A percentile compares a stretch with the other conserved stretches of the same genome.
Evolutionary conservation across 2,797 vertebrate species (phyloP).

Genomic region (Molossus alvarezi): DNA sequence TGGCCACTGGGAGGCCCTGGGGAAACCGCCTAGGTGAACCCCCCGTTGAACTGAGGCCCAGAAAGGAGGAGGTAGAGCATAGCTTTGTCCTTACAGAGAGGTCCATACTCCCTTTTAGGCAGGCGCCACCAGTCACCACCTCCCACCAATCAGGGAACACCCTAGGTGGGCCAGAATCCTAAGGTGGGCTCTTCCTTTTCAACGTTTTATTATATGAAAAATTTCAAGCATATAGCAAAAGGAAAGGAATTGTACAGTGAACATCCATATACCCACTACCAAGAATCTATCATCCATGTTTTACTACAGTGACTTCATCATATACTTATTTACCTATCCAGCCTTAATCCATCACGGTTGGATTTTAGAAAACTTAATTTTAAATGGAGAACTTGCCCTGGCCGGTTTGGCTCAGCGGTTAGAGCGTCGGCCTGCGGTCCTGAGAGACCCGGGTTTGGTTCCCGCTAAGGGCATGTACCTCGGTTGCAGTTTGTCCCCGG

Average conservation of each 20-base stretch:
- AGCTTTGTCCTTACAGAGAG: constrained; percentile 31
- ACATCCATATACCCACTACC: not conserved
- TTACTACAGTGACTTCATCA: not conserved
- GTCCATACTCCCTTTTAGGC: not conserved
- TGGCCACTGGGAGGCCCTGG: not conserved
- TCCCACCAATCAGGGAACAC: not conserved
- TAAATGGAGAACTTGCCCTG: constrained; percentile 56
- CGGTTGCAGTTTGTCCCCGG: too few species aligned
- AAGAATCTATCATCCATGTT: not conserved
- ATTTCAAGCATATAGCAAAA: not conserved
- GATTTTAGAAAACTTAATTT: not conserved
- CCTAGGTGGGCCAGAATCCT: not conserved
- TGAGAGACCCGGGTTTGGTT: too few species aligned
- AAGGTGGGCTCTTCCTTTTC: constrained; percentile 32
- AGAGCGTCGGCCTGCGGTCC: too few species aligned
- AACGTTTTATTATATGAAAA: not conserved
- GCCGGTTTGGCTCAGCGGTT: too few species aligned
- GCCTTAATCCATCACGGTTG: not conserved
- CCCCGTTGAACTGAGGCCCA: not conserved
- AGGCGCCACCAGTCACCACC: not conserved
- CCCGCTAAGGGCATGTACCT: too few species aligned
- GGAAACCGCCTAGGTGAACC: not conserved
- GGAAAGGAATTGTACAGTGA: not conserved
- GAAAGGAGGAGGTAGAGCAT: not conserved
- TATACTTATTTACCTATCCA: not conserved